Conservation (phyloP, 1,140 invertebrate species). For the Heliothis virescens region DNA sequence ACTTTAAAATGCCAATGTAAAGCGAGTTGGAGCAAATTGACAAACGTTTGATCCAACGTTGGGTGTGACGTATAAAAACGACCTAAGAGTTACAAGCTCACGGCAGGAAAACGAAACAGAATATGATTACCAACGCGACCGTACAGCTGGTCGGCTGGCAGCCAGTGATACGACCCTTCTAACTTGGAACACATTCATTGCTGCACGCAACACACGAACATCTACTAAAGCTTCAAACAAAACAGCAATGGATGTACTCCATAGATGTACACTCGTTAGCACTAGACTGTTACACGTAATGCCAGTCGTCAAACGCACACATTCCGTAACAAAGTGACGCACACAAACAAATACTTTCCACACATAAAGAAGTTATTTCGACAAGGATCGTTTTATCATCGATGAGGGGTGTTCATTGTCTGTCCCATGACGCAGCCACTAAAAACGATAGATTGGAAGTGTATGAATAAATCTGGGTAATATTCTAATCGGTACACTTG, state of each 20-base stretch:
- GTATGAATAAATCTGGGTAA: conserved; percentile 17
- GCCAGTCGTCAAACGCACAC: conserved; percentile 58
- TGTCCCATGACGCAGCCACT: conserved; percentile 2
- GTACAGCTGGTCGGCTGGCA: conserved; percentile 68
- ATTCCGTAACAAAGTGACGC: conserved; percentile 52
- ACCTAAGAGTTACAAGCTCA: conserved; percentile 56
- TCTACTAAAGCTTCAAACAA: background rate
- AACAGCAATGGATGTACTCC: conserved; percentile 48
- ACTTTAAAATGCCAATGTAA: conserved; percentile 31
- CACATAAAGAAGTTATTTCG: conserved; percentile 67
- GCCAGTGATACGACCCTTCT: conserved; percentile 9
- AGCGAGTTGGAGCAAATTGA: conserved; percentile 13
- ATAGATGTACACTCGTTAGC: conserved; percentile 5
- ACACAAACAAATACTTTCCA: conserved; percentile 55
- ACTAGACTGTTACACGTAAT: conserved; percentile 31
- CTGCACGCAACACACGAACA: background rate
- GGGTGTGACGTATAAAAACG: conserved; percentile 64
- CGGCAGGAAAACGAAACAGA: conserved; percentile 73
- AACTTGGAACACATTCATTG: conserved; percentile 52
- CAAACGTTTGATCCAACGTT: conserved; percentile 62
- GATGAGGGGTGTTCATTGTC: conserved; percentile 40
- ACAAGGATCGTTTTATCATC: conserved; percentile 57
- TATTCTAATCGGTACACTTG: conserved; percentile 1
- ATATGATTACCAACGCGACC: conserved; percentile 71
- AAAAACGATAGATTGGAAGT: background rate